These are phyloP conservation scores for Empis stercorea DNA, from an alignment of 2,888 invertebrate genomes.

Conservation along the genomic window DNA sequence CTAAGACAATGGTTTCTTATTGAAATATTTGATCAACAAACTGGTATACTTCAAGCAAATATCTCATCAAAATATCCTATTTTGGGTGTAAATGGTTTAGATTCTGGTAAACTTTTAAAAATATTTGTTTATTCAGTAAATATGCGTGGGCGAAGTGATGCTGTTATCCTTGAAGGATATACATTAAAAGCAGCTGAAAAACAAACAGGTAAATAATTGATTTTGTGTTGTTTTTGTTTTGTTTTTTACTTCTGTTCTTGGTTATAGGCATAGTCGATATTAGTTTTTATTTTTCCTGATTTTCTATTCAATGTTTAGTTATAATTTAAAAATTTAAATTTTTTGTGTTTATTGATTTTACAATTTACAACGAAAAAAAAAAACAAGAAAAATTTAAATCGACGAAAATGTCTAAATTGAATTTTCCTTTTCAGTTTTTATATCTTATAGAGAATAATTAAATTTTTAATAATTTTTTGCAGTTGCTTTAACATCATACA, in stretches of 20 bases:
- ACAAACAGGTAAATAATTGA: conserved; percentile 50
- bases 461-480: conserved; percentile 1
- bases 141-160: conserved; percentile 67
- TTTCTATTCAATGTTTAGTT: conserved; percentile 1
- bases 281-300: no score
- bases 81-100: conserved; percentile 64
- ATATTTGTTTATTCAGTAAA: conserved; percentile 73
- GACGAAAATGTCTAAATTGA: neutral
- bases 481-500: conserved; percentile 35
- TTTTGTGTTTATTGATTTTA: neutral
- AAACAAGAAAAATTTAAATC: no score
- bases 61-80: conserved; percentile 55
- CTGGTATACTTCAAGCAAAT: conserved; percentile 48
- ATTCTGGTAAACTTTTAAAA: conserved; percentile 63
- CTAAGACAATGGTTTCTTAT: conserved; percentile 57
- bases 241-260: neutral
- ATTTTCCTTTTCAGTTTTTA: no score
- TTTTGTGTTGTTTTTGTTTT: neutral
- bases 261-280: no score
- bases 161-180: conserved; percentile 54
- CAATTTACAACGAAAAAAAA: no score
- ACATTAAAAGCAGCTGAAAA: conserved; percentile 64
- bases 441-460: no score
- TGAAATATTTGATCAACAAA: conserved; percentile 57
- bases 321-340: neutral